Conservation (phyloP, 2,113 vertebrate genomes). For the Sula dactylatra region DNA sequence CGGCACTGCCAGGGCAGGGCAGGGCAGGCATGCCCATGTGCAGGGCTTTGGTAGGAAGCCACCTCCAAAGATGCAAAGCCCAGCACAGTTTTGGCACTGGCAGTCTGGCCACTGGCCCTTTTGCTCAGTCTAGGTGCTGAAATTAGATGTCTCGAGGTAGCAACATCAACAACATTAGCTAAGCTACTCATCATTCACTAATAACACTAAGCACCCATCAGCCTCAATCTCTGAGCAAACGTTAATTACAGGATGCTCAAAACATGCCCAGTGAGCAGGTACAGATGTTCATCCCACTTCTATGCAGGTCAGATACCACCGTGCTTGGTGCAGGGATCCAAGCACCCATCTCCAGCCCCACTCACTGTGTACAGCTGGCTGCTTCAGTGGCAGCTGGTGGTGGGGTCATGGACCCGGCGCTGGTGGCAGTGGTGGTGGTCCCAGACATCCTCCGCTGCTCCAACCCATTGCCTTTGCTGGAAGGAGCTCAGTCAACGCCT, state of each 20-base stretch:
- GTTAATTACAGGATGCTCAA: slow-evolving; percentile 29
- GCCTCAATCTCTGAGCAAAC: background rate
- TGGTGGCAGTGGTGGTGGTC: fast-evolving
- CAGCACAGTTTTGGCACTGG: background rate
- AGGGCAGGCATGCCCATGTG: background rate
- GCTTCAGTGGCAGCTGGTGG: background rate
- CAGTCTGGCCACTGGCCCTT: background rate
- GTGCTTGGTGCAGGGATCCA: fast-evolving
- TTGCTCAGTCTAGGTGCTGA: slow-evolving; percentile 13
- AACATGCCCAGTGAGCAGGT: background rate
- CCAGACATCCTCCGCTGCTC: background rate
- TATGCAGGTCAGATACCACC: background rate
- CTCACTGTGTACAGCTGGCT: fast-evolving
- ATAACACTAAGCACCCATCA: background rate
- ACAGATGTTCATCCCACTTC: background rate
- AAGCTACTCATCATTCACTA: background rate
- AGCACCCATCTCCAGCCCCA: background rate
- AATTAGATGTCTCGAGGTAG: background rate
- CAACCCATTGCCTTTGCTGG: fast-evolving
- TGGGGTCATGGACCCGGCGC: fast-evolving
- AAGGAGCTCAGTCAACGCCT: background rate
- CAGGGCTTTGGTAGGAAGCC: background rate
- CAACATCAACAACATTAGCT: slow-evolving; percentile 22
- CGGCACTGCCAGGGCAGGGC: fast-evolving
- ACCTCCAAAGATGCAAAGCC: background rate